Evolutionary conservation across 2,888 invertebrate genomes (phyloP), one percentile per base, ranked within the genome.

Genomic region (Philereme transversata): DNA sequence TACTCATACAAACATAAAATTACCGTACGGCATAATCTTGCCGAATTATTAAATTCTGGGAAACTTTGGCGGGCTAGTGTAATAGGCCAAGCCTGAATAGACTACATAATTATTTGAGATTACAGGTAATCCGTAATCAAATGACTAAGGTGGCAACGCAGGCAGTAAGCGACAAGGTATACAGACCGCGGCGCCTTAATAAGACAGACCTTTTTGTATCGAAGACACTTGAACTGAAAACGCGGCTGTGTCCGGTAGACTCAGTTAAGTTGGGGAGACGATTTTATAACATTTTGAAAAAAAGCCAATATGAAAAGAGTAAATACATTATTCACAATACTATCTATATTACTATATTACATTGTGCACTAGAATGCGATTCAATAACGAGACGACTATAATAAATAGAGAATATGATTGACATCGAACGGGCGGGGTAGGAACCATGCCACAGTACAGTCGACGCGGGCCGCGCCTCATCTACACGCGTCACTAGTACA

Each of bases 371-470:
- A 84, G 67, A 78, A 83, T 84, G 81, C 83, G 74, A 70, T 70
- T 78, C 72, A 74, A 78, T 74, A 58, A 79, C 73, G 69, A 78
- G 74, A 71, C 78, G 55, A 55, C 70, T 71, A 69, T 77, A 79
- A 71, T 62, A 67, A 76, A 73, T 74, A 72, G 67, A 76, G 70
- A 75, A 75, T 68, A 81, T 76, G 81, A 82, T 81, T 82, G 71
- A 83, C 81, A 83, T 78, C 72, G 77, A 79, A 81, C 74, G 78
- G 74, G 62, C 68, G 71, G 66, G 78, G 62, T 68, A 72, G 65
- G 78, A 82, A 79, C 84, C 85, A 84, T 84, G 84, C 85, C 75
- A 81, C 84, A 77, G 83, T 79, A 84, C 77, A 83, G 81, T 78
- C 72, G 72, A 68, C 67, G 57, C 57, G 50, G 50, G 58, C 52